Evolutionary conservation across 1,140 invertebrate genomes (phyloP).

Genomic region (Ostrea edulis): DNA sequence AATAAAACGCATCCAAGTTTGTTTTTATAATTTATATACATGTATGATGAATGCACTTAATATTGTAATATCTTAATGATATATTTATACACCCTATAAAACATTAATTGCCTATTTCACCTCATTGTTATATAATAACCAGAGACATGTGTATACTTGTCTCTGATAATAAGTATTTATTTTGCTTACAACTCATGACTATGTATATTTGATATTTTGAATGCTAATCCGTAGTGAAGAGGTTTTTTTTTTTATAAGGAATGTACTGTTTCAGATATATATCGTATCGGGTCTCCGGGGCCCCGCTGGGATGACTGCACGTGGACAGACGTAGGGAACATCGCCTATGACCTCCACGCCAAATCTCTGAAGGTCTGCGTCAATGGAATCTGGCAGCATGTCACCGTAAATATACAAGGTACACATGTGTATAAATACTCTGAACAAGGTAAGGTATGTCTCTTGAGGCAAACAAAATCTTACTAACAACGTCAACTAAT

Average conservation of each 20-base stretch:
- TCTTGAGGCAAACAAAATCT: too few relatives aligned
- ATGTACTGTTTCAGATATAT: constrained; percentile 28
- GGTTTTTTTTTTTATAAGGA: background rate
- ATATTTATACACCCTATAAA: background rate
- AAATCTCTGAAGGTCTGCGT: constrained; percentile 74
- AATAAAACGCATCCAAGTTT: background rate
- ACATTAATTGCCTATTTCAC: background rate
- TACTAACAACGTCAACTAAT: too few relatives aligned
- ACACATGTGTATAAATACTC: background rate
- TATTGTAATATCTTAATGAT: background rate
- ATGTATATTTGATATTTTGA: too few relatives aligned
- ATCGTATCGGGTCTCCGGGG: constrained; percentile 50
- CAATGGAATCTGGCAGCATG: constrained; percentile 74
- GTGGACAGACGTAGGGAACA: constrained; percentile 74
- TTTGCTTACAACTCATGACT: too few relatives aligned
- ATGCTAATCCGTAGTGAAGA: too few relatives aligned
- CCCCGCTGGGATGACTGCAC: constrained; percentile 65
- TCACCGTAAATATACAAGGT: constrained; percentile 59
- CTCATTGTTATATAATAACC: too few relatives aligned
- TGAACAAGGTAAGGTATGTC: too few relatives aligned
- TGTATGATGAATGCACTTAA: background rate
- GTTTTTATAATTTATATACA: background rate
- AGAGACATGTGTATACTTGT: too few relatives aligned
- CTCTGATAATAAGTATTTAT: too few relatives aligned
- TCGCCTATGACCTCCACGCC: constrained; percentile 71